A percentile compares a stretch with the other conserved stretches of the same genome.
Evolutionary conservation across 1,140 invertebrate genomes (phyloP).

Genomic region (Yoshiicerus persimilis): DNA sequence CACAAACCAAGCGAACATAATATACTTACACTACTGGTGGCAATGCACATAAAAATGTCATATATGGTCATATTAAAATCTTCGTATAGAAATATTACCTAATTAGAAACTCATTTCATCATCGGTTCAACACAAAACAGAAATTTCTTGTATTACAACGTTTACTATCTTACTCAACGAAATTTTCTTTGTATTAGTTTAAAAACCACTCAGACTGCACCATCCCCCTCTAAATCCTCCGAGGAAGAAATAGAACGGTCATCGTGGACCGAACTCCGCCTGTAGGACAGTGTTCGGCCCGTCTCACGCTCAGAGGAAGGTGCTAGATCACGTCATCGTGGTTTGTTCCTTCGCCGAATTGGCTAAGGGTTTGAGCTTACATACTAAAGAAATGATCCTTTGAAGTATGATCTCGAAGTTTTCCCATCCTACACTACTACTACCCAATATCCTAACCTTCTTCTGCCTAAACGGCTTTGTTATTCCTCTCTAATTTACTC

Average conservation of each 20-base stretch:
- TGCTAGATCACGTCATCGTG: conserved; percentile 40
- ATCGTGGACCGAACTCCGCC: conserved; percentile 22
- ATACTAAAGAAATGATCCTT: conserved; percentile 45
- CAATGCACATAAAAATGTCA: too few relatives aligned
- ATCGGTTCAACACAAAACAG: too few relatives aligned
- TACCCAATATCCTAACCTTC: not conserved
- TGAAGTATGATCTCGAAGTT: conserved; percentile 43
- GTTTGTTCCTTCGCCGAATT: conserved; percentile 43
- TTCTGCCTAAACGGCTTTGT: not conserved
- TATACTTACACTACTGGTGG: too few relatives aligned
- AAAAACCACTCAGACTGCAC: conserved; percentile 41
- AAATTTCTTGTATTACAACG: not conserved
- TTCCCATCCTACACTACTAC: not conserved
- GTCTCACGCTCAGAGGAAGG: conserved; percentile 41
- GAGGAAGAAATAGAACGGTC: conserved; percentile 37
- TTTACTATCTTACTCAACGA: too few relatives aligned
- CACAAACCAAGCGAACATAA: too few relatives aligned
- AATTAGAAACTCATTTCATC: too few relatives aligned
- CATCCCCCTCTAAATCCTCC: conserved; percentile 33
- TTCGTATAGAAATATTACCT: too few relatives aligned
- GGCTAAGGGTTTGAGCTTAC: conserved; percentile 42
- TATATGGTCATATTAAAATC: too few relatives aligned
- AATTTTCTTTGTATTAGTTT: conserved; percentile 18
- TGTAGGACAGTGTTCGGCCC: not conserved
- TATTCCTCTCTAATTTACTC: not conserved